Evolutionary conservation across 2,113 vertebrate species (phyloP).

Genomic region (Lathamus discolor): DNA sequence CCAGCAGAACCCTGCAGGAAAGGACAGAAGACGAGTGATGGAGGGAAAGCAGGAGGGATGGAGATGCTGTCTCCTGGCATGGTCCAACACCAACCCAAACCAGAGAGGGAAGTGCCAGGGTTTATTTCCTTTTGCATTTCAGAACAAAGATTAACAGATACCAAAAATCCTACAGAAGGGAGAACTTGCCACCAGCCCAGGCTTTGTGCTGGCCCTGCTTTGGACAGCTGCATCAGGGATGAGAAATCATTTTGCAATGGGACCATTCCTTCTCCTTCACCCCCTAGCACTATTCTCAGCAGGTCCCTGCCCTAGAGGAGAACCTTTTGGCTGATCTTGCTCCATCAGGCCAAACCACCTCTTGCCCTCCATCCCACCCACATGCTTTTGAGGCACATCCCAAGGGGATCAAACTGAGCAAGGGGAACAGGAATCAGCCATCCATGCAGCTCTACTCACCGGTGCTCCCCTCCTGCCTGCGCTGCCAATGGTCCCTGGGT

Average conservation of each 20-base stretch:
- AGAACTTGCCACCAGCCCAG: neutral
- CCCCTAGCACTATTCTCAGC: neutral
- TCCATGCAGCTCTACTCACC: conserved; percentile 63
- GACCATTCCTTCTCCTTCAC: neutral
- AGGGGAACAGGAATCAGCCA: neutral
- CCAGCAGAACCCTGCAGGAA: conserved; percentile 78
- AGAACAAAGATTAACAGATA: neutral
- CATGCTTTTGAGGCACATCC: neutral
- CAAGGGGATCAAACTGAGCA: neutral
- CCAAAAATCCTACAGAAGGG: neutral
- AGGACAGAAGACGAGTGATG: neutral
- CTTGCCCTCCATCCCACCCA: neutral
- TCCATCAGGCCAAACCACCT: neutral
- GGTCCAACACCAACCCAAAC: neutral
- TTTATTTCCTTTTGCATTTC: neutral
- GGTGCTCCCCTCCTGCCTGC: conserved; percentile 70
- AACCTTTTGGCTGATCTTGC: accelerated
- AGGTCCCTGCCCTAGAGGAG: neutral
- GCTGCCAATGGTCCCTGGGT: conserved; percentile 68
- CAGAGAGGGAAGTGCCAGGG: neutral
- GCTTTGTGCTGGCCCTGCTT: neutral
- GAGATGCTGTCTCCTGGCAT: neutral
- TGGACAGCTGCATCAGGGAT: neutral
- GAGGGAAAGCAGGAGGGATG: neutral
- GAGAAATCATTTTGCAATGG: neutral